phyloP scores from a whole-genome alignment of 2,113 vertebrate species.

The Sinocyclocheilus rhinocerous region DNA sequence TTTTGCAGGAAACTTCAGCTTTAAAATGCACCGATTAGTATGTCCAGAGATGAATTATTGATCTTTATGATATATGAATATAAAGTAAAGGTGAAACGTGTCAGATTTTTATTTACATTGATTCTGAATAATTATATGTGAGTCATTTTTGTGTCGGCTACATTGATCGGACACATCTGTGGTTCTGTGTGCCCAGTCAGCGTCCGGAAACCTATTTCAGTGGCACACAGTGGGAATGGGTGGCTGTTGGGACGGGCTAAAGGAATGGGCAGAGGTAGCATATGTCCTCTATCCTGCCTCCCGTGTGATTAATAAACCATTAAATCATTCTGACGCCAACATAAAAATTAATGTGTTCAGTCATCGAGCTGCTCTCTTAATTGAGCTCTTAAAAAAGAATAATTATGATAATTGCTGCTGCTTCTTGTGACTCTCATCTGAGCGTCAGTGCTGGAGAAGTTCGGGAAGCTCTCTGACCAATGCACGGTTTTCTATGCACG shows the following conservation, averaged over 20 bases:
- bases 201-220: neutral
- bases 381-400: neutral
- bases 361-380: neutral
- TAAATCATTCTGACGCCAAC: neutral
- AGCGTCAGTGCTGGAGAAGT: neutral
- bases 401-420: conserved; percentile 10
- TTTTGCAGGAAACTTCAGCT: neutral
- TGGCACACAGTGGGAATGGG: neutral
- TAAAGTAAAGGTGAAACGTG: neutral
- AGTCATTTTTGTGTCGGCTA: neutral
- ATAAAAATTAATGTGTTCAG: neutral
- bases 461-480: neutral
- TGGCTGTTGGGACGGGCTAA: neutral
- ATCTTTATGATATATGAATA: neutral
- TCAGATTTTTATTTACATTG: neutral
- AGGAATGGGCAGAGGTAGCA: neutral
- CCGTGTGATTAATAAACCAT: conserved; percentile 18
- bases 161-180: conserved; percentile 20
- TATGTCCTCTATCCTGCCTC: neutral
- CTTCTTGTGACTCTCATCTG: conserved; percentile 3
- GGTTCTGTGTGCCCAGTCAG: neutral
- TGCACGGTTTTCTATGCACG: neutral
- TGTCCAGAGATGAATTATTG: neutral
- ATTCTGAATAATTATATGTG: neutral
- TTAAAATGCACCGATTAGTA: neutral